A percentile compares a stretch with the other conserved stretches of the same genome.
Evolutionary conservation across 2,888 invertebrate species (phyloP).

Genomic region (Drosophila recens): DNA sequence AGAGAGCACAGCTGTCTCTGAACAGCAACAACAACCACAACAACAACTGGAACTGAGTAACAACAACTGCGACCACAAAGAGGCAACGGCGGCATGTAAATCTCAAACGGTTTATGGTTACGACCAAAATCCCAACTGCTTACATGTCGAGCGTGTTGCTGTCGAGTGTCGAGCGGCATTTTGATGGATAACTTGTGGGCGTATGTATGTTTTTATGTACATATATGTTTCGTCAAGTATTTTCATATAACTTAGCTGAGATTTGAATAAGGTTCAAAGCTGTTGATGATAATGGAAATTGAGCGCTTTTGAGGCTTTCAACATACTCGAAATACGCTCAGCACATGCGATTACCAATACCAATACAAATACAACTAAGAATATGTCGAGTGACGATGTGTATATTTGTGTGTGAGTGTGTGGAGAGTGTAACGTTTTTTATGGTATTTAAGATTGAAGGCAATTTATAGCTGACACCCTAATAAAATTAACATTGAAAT

Average conservation of each 20-base stretch:
- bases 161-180: constrained; percentile 62
- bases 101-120: constrained; percentile 80
- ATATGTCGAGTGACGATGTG: constrained; percentile 47
- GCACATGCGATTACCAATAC: constrained; percentile 10
- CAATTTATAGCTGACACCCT: constrained; percentile 82
- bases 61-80: constrained; percentile 62
- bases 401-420: constrained; percentile 24
- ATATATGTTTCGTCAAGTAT: constrained; percentile 36
- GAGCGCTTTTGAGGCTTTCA: constrained; percentile 45
- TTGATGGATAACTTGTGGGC: constrained; percentile 80
- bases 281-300: constrained; percentile 78
- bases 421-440: constrained; percentile 70
- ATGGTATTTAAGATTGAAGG: constrained; percentile 83
- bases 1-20: constrained; percentile 37
- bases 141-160: constrained; percentile 58
- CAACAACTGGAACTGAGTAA: constrained; percentile 5
- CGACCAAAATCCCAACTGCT: constrained; percentile 74
- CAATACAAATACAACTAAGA: constrained; percentile 18
- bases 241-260: constrained; percentile 61
- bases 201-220: constrained; percentile 6
- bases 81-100: constrained; percentile 68
- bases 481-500: constrained; percentile 84
- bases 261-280: constrained; percentile 78
- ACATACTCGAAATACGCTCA: constrained; percentile 11
- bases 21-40: constrained; percentile 12